Evolutionary conservation across 2,113 vertebrate genomes (phyloP).

Genomic region (Echinops telfairi): DNA sequence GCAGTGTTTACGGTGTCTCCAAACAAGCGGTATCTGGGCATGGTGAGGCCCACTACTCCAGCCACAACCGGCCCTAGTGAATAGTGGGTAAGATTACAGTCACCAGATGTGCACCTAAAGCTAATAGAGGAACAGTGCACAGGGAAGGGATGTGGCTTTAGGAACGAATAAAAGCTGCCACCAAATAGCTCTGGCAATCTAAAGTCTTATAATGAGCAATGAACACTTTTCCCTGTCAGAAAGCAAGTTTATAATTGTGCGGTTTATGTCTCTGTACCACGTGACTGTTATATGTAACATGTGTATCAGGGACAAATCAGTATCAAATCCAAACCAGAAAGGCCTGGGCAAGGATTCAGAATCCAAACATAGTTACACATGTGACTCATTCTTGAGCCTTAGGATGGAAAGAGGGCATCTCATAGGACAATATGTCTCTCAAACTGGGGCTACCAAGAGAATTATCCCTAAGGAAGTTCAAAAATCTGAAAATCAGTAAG

Average conservation of each 20-base stretch:
- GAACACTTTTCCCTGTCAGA: slow-evolving; percentile 1
- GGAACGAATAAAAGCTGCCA: slow-evolving; percentile 54
- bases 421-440: neutral
- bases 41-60: slow-evolving; percentile 95
- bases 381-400: slow-evolving; percentile 14
- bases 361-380: slow-evolving; percentile 51
- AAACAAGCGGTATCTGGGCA: slow-evolving; percentile 95
- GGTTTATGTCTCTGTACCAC: slow-evolving; percentile 53
- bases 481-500: slow-evolving; percentile 63
- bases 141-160: neutral
- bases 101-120: neutral
- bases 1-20: slow-evolving; percentile 95
- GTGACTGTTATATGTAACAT: slow-evolving; percentile 45
- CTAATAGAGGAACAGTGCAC: slow-evolving; percentile 6
- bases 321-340: slow-evolving; percentile 60
- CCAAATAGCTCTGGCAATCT: slow-evolving; percentile 48
- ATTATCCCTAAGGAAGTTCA: slow-evolving; percentile 50
- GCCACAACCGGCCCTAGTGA: slow-evolving; percentile 92
- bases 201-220: slow-evolving; percentile 39
- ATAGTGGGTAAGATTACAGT: slow-evolving; percentile 1
- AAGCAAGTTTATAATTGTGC: slow-evolving; percentile 45
- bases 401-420: neutral
- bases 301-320: slow-evolving; percentile 47
- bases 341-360: neutral
- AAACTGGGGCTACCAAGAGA: slow-evolving; percentile 45